phyloP scores from a whole-genome alignment of 2,888 invertebrate species.

The Eristalis tenax region DNA sequence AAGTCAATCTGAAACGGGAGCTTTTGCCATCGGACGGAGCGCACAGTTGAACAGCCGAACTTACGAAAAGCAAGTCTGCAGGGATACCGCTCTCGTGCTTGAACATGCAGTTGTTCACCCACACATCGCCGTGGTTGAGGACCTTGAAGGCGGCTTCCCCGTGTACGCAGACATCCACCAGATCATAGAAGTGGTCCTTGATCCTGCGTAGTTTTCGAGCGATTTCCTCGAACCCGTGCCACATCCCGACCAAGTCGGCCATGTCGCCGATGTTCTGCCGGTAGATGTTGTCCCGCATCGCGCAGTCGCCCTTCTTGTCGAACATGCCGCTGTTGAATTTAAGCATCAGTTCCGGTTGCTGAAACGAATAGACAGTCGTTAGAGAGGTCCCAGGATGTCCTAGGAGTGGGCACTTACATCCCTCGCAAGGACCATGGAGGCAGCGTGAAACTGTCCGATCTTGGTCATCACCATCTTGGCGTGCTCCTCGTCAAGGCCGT shows the following conservation, averaged over 20 bases:
- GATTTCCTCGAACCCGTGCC: slow-evolving; percentile 65
- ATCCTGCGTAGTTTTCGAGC: slow-evolving; percentile 53
- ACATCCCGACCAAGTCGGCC: slow-evolving; percentile 58
- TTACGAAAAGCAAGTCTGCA: slow-evolving; percentile 78
- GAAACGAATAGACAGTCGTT: not conserved
- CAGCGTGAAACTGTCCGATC: slow-evolving; percentile 82
- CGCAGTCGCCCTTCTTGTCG: slow-evolving; percentile 18
- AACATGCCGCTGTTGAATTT: slow-evolving; percentile 53
- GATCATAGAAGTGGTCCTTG: slow-evolving; percentile 47
- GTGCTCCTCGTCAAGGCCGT: slow-evolving; percentile 82
- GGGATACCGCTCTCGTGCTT: slow-evolving; percentile 76
- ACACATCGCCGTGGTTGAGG: slow-evolving; percentile 81
- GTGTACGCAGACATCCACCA: slow-evolving; percentile 1
- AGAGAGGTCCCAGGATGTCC: not conserved
- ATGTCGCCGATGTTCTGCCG: slow-evolving; percentile 55
- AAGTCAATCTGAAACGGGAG: slow-evolving; percentile 67
- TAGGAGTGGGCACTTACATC: slow-evolving; percentile 76
- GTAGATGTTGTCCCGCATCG: slow-evolving; percentile 48
- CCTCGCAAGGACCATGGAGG: slow-evolving; percentile 82
- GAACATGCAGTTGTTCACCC: slow-evolving; percentile 81
- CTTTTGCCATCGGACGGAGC: not conserved
- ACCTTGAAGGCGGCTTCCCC: slow-evolving; percentile 76
- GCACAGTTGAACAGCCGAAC: slow-evolving; percentile 29
- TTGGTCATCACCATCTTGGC: slow-evolving; percentile 81
- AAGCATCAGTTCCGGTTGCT: slow-evolving; percentile 66